These are phyloP conservation scores for Gadus macrocephalus DNA, from an alignment of 2,113 vertebrate genomes.

Conservation along the genomic window DNA sequence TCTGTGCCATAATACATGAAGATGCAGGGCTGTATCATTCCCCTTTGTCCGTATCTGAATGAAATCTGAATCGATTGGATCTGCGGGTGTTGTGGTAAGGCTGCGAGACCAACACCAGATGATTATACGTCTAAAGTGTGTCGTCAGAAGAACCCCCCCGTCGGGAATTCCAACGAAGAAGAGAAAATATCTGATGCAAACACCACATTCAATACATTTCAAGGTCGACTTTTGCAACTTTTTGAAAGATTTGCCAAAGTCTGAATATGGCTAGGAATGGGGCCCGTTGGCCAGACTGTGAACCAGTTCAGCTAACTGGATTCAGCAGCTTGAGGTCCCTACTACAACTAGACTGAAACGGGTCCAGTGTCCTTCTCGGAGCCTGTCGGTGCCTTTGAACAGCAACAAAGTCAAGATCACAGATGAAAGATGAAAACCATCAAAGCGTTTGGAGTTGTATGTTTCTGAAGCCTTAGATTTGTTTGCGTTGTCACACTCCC, in stretches of 20 bases:
- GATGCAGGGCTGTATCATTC: too few species aligned
- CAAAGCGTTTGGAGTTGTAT: conserved; percentile 52
- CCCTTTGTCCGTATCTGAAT: too few species aligned
- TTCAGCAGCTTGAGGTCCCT: conserved; percentile 39
- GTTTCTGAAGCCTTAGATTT: conserved; percentile 44
- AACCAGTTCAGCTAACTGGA: conserved; percentile 28
- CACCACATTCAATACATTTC: conserved; percentile 18
- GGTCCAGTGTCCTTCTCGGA: conserved; percentile 26
- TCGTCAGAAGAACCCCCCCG: too few species aligned
- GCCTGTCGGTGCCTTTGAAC: too few species aligned
- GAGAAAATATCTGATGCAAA: too few species aligned
- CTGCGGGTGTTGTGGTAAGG: too few species aligned
- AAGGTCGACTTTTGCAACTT: conserved; percentile 40
- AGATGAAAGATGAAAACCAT: conserved; percentile 68
- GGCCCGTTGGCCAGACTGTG: conserved; percentile 24
- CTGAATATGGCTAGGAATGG: conserved; percentile 19
- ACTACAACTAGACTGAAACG: conserved; percentile 42
- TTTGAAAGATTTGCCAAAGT: conserved; percentile 31
- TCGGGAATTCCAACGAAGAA: too few species aligned
- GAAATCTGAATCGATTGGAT: too few species aligned
- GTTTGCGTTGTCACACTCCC: conserved; percentile 49
- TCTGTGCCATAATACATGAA: too few species aligned
- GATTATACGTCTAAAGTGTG: too few species aligned
- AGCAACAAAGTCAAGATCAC: conserved; percentile 63
- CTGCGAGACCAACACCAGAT: too few species aligned